Evolutionary conservation across 2,888 invertebrate species (phyloP), one percentile per base, ranked within the genome.

Genomic region (Luperina testacea): DNA sequence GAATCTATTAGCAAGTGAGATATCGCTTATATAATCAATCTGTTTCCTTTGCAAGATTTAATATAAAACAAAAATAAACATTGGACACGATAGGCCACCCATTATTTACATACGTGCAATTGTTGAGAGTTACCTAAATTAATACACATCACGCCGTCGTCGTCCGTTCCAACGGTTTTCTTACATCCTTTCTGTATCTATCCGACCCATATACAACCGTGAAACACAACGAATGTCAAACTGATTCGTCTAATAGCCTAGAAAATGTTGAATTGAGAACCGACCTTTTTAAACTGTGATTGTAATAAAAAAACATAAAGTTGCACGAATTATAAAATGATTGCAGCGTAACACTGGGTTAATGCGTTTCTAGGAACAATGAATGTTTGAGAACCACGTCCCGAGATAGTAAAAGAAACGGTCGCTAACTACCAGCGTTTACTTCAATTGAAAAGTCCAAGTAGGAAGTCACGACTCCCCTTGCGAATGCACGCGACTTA

Each of bases 401-500:
- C 11, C 59, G 38, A 45, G 57, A 76, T 75, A 67, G 65, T 61
- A 75, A 81, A 85, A 84, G 74, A 77, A 83, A 85, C 72, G 67
- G 75, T 78, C 24, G 63, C 51, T 59, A 85, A 78, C 85, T 73
- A 63, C 63, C 74, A 82, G 27, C 84, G 69, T 86, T 87, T 81
- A 78, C 68, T 78, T 78, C 89, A 88, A 90, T 90, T 87, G 87
- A 87, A 83, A 77, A 82, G 76, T 73, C 73, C 59, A 76, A 81
- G 63, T 67, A 88, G 89, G 89, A 88, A 88, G 89, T 87, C 88
- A 87, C 89, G 84, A 84, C 68, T 73, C 78, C 80, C 79, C 78
- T 81, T 61, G 84, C 64, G 64, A 82, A 81, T 78, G 82, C 73
- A 76, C 68, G 77, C 69, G 65, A 69, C 65, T 80, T 80, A 85